Evolutionary conservation across 37 sponge, comb jelly and placozoan genomes (phyloP), one percentile per base, ranked within the genome.

Genomic region (Chondrosia reniformis): DNA sequence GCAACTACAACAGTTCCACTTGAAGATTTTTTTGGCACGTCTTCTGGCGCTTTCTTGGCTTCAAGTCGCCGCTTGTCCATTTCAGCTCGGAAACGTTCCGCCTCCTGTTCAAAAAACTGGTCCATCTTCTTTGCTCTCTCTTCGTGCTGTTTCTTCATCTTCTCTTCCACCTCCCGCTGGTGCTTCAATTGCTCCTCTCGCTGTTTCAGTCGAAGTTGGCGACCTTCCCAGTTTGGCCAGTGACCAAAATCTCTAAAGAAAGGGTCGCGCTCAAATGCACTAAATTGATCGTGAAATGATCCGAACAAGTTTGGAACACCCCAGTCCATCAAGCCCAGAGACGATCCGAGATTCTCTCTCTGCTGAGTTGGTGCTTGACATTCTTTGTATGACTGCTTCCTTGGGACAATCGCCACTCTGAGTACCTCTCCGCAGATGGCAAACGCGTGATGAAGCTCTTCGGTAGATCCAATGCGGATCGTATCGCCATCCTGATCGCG

Each of bases 1-100:
- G 72, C 72, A 13, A 69, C 72, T n/a, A 69, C 72, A 37, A 69
- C 72, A 21, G 72, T 69, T 2, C 72, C 72, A 39, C 41, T 69
- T 25, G 32, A n/a, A 24, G 37, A 43, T 44, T 34, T 69, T 44
- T 69, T 69, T 44, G 42, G 44, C 66, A 64, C 66, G 19, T 32
- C 34, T 39, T 69, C 44, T 21, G 32, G 44, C 17, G 31, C 63
- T 22, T 62, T 28, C 34, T 64, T 36, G 17, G 72, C 72, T 0
- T 31, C 72, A 25, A 12, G n/a, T 7, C 32, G 32, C 5, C 41
- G 72, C 10, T 69, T 69, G 41, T 69, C 72, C 72, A 69, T 69
- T 44, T 39, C 41, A 24, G 39, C 25, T 3, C 72, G 72, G 42
- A 69, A 69, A 10, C 36, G 8, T 69, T 69, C 72, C 1, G 72